Conservation (phyloP, 2,113 vertebrate genomes). For the Rhombomys opimus region DNA sequence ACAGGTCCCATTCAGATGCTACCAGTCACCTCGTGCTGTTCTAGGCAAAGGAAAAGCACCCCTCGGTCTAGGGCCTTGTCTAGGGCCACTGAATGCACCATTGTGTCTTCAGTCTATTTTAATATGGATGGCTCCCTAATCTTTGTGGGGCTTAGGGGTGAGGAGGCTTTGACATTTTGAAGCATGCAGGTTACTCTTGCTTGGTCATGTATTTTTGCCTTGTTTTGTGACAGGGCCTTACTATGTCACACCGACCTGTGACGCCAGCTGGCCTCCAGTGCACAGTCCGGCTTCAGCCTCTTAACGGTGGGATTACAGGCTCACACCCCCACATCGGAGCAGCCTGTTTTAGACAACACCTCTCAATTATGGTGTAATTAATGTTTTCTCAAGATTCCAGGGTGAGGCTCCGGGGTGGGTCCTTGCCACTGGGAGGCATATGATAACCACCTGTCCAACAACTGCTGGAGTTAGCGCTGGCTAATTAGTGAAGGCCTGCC, state of each 20-base stretch:
- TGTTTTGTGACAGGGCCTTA: background rate
- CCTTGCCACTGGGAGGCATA: background rate
- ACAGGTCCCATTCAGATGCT: background rate
- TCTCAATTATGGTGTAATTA: background rate
- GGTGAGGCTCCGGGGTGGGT: background rate
- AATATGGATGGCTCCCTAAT: background rate
- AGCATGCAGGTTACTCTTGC: background rate
- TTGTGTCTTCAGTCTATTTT: background rate
- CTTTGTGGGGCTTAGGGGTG: background rate
- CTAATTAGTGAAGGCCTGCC: background rate
- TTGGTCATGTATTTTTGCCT: background rate
- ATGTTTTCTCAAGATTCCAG: background rate
- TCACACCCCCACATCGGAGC: background rate
- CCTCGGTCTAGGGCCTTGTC: background rate
- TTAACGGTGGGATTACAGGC: too few relatives aligned
- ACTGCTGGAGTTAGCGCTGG: background rate
- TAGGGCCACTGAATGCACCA: background rate
- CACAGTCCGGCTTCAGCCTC: background rate
- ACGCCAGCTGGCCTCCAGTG: background rate
- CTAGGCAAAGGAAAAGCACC: background rate
- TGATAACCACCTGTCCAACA: background rate
- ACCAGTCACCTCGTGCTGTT: background rate
- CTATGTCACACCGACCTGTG: background rate
- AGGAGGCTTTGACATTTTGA: conserved; percentile 15
- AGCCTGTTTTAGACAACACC: background rate